Evolutionary conservation across 1,140 invertebrate species (phyloP), one percentile per base, ranked within the genome.

Genomic region (Mactra quadrangularis): DNA sequence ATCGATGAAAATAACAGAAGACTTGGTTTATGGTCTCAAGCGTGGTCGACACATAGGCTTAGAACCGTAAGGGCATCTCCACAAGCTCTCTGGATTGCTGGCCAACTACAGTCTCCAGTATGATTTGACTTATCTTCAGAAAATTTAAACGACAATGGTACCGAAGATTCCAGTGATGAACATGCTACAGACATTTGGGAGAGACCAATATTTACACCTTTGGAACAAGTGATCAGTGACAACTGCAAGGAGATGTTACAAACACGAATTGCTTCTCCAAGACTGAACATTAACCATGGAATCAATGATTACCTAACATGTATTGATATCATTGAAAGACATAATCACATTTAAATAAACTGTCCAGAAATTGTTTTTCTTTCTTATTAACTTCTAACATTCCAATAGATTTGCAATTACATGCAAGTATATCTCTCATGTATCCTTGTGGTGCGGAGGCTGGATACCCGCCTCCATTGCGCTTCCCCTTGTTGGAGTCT

Each of bases 161-260:
- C 29, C 29, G 59, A 29, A 62, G 59, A 62, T 29, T 62, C 3
- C 29, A n/a, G 27, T 29, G 59, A 62, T 62, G 33, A 33, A 6
- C 59, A 62, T 3, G 31, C 29, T 35, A 29, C n/a, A 62, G n/a
- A 31, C 59, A 62, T 62, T 62, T n/a, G 59, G 31, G 59, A 62
- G 6, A 27, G 59, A 62, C 59, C 59, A 31, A 62, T 62, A 62
- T 62, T 62, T 62, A 29, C 59, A 9, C 59, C 59, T 31, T 29
- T 62, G 7, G 29, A 62, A 62, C 59, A 62, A n/a, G 59, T 31
- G 59, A 62, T 62, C 59, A 62, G 59, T 62, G 59, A 62, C 59
- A 62, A 62, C 31, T 62, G 29, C 33, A 62, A 62, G 33, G 59
- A 62, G 29, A 62, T 62, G 59, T 15, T 62, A 15, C 59, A 62